Percentiles rank a stretch among this genome's conserved stretches.
Conservation (phyloP, 2,113 vertebrate species). For the Cygnus buccinator region DNA sequence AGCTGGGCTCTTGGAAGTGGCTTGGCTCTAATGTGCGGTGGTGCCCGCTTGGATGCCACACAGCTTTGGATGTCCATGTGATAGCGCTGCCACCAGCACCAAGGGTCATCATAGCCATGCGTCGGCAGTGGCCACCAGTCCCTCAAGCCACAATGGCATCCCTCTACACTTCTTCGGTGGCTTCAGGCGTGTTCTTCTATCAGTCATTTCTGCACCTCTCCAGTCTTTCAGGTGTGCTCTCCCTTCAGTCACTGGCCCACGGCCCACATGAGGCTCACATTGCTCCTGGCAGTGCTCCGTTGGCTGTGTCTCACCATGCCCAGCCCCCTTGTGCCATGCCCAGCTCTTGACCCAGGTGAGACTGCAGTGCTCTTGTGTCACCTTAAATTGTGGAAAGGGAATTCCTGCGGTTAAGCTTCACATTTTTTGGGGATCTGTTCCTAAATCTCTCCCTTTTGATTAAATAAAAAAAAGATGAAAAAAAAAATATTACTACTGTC, state of each 20-base stretch:
- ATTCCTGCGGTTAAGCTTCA: neutral
- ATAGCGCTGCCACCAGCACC: neutral
- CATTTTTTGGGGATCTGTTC: neutral
- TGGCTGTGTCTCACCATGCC: fast-evolving
- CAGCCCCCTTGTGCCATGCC: neutral
- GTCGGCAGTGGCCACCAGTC: neutral
- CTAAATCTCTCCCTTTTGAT: neutral
- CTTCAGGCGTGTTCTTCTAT: fast-evolving
- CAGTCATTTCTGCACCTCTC: neutral
- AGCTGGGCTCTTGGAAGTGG: fast-evolving
- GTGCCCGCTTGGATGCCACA: neutral
- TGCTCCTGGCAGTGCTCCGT: neutral
- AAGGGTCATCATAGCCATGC: fast-evolving
- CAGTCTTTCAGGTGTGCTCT: neutral
- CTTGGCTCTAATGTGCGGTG: fast-evolving
- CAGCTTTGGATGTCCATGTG: fast-evolving
- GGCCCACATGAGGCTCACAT: neutral
- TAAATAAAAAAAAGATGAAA: neutral
- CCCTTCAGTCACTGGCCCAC: fast-evolving
- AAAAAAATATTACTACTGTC: neutral
- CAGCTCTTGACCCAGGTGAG: neutral
- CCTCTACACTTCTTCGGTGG: neutral
- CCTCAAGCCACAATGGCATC: neutral
- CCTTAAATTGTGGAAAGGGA: neutral
- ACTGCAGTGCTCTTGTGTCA: fast-evolving